These are phyloP conservation scores for Fopius arisanus DNA, from an alignment of 1,140 invertebrate species.

Conservation along the genomic window DNA sequence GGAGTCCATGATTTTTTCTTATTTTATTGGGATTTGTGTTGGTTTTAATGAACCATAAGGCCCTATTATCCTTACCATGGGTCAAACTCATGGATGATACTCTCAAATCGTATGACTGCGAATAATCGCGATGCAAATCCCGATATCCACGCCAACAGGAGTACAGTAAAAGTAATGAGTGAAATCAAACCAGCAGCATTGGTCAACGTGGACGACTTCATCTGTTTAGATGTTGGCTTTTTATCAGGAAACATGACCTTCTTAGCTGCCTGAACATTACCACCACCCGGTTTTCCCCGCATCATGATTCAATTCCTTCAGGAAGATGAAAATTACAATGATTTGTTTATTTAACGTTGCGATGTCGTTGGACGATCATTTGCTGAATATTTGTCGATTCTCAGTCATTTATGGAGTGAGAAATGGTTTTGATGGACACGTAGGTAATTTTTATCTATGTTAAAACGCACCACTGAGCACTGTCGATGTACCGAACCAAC, in stretches of 20 bases:
- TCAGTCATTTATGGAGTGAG: not conserved
- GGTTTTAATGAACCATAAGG: no score
- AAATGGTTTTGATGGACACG: not conserved
- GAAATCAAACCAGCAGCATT: slow-evolving; percentile 76
- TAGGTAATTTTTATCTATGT: not conserved
- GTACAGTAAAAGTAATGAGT: slow-evolving; percentile 88
- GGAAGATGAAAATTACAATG: not conserved
- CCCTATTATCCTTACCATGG: slow-evolving; percentile 83
- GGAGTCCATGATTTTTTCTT: no score
- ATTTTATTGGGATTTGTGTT: no score
- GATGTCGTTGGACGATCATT: slow-evolving; percentile 25
- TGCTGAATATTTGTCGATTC: slow-evolving; percentile 34
- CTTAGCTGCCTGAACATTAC: slow-evolving; percentile 45
- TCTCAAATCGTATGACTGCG: slow-evolving; percentile 99
- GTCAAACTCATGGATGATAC: slow-evolving; percentile 99
- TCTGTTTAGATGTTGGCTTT: slow-evolving; percentile 54
- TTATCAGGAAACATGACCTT: slow-evolving; percentile 58
- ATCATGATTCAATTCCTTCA: slow-evolving; percentile 33
- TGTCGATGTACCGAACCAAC: not conserved
- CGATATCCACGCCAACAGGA: slow-evolving; percentile 94
- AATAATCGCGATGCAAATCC: slow-evolving; percentile 98
- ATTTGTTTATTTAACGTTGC: not conserved
- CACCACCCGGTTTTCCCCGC: slow-evolving; percentile 47
- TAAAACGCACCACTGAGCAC: slow-evolving; percentile 90
- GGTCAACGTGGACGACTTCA: slow-evolving; percentile 66